Base-by-base conservation (phyloP, 2,113 vertebrate species). In the Anarrhichthys ocellatus region DNA sequence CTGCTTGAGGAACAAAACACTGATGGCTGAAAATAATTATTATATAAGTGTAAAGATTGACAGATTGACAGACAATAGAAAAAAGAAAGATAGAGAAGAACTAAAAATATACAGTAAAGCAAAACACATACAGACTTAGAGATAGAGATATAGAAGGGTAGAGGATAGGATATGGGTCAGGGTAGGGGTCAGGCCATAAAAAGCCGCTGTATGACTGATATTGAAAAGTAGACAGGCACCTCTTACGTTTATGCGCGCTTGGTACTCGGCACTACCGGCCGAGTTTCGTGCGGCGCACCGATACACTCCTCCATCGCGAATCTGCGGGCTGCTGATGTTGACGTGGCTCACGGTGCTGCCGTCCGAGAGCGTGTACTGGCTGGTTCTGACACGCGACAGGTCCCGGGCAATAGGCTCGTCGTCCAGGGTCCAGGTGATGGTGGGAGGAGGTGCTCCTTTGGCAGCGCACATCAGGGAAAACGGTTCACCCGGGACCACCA, bases 241-340 rank as follows among this genome's bases (percentile, higher is more conserved):
- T 99, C 98, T 99, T 99, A 99, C 98, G 98, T 99, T 99, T 99
- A 99, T 99, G 98, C 98, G 98, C 97, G 98, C 98, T 99, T 99
- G 98, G 96, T 99, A 99, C 96, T 99, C 98, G 96, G 97, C 97
- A 92, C 97, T 97, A 96, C 98, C 98, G 95, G 98, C 98, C 93
- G 97, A 98, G 97, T 99, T 99, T 95, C 97, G 97, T 89, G 98
- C 98, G 29, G 96, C 95, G 95, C 98, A 99, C 92, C 98, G 97
- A 96, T 99, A 99, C 91, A 99, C 97, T 91, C 98, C 98, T 89
- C 98, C 98, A 20, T 99, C 98, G 66, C 96, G 96, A 92, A 99
- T 99, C 96, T 98, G 97, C 20, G 98, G 98, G 94, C 94, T 92
- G 15, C 96, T 99, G 85, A 99, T 96, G 70, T 99, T 99, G 96